Conservation (phyloP, 2,113 vertebrate genomes). For the Pardalotus punctatus region DNA sequence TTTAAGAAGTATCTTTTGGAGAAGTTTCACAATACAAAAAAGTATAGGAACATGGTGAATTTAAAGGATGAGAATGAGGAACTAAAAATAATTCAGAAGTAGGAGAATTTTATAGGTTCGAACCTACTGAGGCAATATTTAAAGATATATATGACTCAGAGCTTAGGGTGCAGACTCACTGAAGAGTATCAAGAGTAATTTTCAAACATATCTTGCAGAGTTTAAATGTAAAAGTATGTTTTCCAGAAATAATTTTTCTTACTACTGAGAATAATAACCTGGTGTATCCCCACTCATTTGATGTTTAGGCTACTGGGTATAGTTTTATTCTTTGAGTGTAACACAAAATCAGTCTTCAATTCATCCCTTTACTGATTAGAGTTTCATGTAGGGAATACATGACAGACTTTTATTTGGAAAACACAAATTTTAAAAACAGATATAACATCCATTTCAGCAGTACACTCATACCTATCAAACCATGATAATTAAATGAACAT, state of each 20-base stretch:
- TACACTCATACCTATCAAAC: neutral
- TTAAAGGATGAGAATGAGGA: neutral
- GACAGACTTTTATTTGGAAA: neutral
- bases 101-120: neutral
- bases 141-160: neutral
- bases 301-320: neutral
- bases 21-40: neutral
- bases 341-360: neutral
- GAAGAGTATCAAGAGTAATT: neutral
- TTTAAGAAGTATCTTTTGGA: neutral
- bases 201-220: neutral
- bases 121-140: neutral
- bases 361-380: neutral
- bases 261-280: neutral
- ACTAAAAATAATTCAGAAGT: neutral
- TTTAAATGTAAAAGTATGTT: neutral
- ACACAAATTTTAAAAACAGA: neutral
- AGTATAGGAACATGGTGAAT: neutral
- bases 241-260: neutral
- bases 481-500: neutral
- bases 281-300: neutral
- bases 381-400: neutral
- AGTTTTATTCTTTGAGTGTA: neutral
- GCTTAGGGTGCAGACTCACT: neutral
- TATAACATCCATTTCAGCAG: neutral